Conservation (phyloP, 1,140 invertebrate genomes). For the Cyphomyrmex costatus region DNA sequence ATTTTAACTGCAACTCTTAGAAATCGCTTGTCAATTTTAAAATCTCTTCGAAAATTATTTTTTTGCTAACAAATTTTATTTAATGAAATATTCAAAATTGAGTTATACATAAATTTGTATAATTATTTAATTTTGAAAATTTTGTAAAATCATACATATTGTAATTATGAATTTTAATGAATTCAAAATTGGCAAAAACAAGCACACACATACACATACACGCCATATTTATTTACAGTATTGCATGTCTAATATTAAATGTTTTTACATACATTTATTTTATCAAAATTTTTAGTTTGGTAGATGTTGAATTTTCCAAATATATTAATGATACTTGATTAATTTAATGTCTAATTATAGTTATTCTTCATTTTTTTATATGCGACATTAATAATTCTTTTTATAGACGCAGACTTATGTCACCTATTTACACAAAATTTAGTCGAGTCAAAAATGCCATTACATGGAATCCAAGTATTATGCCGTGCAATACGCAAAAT, state of each 20-base stretch:
- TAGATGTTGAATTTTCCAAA: background rate
- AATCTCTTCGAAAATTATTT: background rate
- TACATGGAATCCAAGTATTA: conserved; percentile 94
- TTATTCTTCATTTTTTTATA: background rate
- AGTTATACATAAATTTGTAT: background rate
- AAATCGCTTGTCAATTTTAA: background rate
- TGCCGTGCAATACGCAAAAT: conserved; percentile 95
- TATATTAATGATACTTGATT: background rate
- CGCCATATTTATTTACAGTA: background rate
- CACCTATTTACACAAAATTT: conserved; percentile 93
- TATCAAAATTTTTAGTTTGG: background rate
- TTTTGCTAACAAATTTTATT: background rate
- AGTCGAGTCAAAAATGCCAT: conserved; percentile 92
- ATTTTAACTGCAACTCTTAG: background rate
- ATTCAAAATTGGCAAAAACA: conserved; percentile 12
- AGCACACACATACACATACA: no score
- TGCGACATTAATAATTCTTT: conserved; percentile 11
- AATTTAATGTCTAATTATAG: background rate
- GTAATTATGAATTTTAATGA: background rate
- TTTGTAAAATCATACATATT: background rate
- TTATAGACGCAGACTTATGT: conserved; percentile 95
- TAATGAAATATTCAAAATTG: background rate
- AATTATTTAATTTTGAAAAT: background rate
- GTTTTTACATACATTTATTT: background rate
- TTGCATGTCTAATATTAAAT: background rate